Percentiles rank a stretch among this genome's conserved stretches.
phyloP scores from a whole-genome alignment of 2,888 invertebrate species.

The Achlya flavicornis region DNA sequence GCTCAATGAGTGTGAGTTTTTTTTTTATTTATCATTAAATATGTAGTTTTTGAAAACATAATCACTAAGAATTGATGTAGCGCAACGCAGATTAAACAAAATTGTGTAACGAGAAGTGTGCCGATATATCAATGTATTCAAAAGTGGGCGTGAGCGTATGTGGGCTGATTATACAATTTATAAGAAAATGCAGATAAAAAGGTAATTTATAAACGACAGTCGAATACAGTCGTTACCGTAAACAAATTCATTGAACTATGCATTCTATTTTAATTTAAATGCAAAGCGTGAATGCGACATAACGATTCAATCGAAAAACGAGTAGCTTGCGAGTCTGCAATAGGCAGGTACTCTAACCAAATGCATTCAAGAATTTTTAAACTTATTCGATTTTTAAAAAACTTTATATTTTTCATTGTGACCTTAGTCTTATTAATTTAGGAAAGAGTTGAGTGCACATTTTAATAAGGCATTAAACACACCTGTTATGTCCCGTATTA shows the following conservation, averaged over 20 bases:
- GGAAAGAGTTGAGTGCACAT: conserved; percentile 19
- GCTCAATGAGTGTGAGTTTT: too few species aligned
- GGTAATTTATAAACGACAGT: conserved; percentile 17
- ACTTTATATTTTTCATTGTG: too few species aligned
- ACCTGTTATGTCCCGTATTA: conserved; percentile 45
- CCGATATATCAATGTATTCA: not conserved
- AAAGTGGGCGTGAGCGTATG: not conserved
- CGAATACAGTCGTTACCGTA: conserved; percentile 3
- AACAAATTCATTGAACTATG: not conserved
- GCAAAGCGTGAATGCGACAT: not conserved
- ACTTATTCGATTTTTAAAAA: too few species aligned
- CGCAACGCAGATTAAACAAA: too few species aligned
- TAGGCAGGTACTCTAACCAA: too few species aligned
- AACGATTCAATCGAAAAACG: conserved; percentile 7
- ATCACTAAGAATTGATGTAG: too few species aligned
- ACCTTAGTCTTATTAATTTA: not conserved
- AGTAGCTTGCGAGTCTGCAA: not conserved
- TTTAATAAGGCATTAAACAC: conserved; percentile 34
- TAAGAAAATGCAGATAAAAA: not conserved
- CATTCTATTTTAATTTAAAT: conserved; percentile 4
- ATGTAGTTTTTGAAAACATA: too few species aligned
- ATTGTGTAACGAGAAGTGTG: too few species aligned
- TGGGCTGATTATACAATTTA: not conserved
- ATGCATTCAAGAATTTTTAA: not conserved
- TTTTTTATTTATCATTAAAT: too few species aligned